phyloP scores from a whole-genome alignment of 37 sponge, comb jelly and placozoan genomes.

The Mnemiopsis leidyi region DNA sequence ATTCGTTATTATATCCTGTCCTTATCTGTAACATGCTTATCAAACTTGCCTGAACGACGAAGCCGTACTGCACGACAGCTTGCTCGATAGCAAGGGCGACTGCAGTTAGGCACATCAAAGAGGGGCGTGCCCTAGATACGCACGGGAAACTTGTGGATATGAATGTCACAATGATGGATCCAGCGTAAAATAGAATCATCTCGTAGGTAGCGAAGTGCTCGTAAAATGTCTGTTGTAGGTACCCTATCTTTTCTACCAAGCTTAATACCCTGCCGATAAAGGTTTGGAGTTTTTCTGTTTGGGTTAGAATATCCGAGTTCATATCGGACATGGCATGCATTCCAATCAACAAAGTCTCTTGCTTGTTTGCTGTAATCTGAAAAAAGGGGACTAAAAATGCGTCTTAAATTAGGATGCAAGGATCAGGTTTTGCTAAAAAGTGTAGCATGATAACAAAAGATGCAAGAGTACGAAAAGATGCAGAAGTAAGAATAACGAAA shows the following conservation, averaged over 20 bases:
- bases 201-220: slow-evolving; percentile 30
- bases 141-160: background rate
- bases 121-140: background rate
- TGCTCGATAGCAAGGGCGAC: background rate
- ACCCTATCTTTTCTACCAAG: slow-evolving; percentile 28
- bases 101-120: background rate
- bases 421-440: no score
- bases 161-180: background rate
- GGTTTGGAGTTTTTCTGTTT: slow-evolving; percentile 33
- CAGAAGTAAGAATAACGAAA: no score
- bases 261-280: background rate
- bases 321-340: slow-evolving; percentile 32
- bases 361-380: background rate
- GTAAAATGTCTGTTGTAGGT: slow-evolving; percentile 40
- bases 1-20: background rate
- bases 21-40: no score
- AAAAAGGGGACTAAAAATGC: background rate
- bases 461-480: no score
- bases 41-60: background rate
- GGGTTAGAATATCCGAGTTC: slow-evolving; percentile 18
- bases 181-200: background rate
- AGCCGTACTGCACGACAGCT: background rate
- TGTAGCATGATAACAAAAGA: no score
- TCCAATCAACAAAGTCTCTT: background rate
- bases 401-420: background rate